A percentile compares a stretch with the other conserved stretches of the same genome.
Conservation (phyloP, 1,140 invertebrate genomes). For the Drosophila pachea region DNA sequence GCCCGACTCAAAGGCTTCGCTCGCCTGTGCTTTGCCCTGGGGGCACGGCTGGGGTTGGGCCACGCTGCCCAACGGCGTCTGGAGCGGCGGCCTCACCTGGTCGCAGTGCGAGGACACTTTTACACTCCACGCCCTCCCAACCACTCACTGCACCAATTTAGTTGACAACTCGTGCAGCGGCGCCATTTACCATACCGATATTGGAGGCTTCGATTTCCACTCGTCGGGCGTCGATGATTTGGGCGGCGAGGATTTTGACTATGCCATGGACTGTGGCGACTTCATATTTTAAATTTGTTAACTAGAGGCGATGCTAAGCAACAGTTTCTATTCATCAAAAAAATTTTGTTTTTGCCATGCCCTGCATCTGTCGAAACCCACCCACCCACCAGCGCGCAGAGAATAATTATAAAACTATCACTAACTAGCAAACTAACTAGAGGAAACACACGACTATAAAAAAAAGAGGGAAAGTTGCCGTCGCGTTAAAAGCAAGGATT, state of each 20-base stretch:
- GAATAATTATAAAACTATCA: constrained; percentile 1
- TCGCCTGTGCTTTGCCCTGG: constrained; percentile 77
- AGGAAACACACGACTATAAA: background rate
- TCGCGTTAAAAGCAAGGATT: background rate
- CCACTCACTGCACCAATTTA: constrained; percentile 82
- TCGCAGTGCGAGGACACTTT: constrained; percentile 83
- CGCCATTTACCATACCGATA: constrained; percentile 82
- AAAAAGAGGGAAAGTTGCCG: constrained; percentile 4
- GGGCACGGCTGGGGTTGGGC: constrained; percentile 83
- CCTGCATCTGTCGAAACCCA: constrained; percentile 22
- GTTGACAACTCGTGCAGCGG: constrained; percentile 81
- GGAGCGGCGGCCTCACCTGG: constrained; percentile 83
- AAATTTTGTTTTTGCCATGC: background rate
- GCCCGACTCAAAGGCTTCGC: constrained; percentile 73
- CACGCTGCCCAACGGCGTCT: constrained; percentile 82
- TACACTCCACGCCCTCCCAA: constrained; percentile 82
- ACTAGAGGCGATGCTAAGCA: background rate
- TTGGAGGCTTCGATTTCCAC: constrained; percentile 81
- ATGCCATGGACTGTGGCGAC: constrained; percentile 82
- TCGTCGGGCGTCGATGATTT: constrained; percentile 80
- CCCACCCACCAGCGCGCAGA: constrained; percentile 34
- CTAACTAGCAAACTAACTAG: background rate
- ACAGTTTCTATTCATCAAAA: background rate
- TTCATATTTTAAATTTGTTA: constrained; percentile 81
- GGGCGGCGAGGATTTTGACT: constrained; percentile 82